Conservation (phyloP, 2,113 vertebrate genomes). For the Passer montanus region DNA sequence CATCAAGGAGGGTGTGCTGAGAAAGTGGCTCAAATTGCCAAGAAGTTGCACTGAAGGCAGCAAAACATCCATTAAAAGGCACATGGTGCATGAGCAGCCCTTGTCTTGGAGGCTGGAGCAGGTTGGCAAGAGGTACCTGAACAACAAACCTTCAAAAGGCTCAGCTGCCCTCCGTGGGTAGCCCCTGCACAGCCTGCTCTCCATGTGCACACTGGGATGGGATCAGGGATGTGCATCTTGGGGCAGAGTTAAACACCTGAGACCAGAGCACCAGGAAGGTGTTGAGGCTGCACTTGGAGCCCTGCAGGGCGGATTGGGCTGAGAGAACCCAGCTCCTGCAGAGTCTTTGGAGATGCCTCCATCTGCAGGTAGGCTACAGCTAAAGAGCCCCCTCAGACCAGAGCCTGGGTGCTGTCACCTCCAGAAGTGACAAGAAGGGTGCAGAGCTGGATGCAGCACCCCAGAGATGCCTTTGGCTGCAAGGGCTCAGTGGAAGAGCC, state of each 20-base stretch:
- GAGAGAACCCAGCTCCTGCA: neutral
- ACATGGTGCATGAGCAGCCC: neutral
- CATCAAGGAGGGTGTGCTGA: neutral
- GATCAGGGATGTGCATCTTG: neutral
- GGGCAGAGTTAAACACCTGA: neutral
- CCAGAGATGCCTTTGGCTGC: neutral
- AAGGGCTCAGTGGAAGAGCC: neutral
- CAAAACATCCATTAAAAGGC: neutral
- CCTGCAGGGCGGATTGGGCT: neutral
- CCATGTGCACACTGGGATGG: neutral
- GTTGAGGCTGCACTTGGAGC: neutral
- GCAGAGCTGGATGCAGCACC: neutral
- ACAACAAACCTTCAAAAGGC: neutral
- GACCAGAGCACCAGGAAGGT: neutral
- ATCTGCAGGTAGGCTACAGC: neutral
- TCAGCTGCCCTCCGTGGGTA: neutral
- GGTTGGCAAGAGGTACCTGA: neutral
- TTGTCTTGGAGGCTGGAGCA: neutral
- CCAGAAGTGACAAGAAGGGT: neutral
- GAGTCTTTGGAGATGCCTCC: neutral
- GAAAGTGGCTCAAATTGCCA: neutral
- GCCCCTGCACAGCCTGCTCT: neutral
- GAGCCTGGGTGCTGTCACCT: neutral
- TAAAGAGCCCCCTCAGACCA: neutral
- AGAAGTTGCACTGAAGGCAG: neutral